Conservation (phyloP, 2,113 vertebrate genomes). For the Charadrius vociferus region DNA sequence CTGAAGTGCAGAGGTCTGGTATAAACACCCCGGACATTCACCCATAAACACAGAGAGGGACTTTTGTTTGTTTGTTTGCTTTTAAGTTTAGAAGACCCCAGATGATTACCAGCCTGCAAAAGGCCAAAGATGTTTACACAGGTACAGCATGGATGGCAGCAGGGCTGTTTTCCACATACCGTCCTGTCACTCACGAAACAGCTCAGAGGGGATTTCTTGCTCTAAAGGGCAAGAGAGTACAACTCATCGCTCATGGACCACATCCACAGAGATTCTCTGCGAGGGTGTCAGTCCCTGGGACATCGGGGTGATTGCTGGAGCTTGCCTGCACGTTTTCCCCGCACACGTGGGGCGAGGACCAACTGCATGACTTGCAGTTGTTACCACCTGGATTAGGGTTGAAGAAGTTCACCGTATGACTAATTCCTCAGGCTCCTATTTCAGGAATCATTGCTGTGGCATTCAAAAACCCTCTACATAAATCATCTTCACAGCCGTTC, state of each 20-base stretch:
- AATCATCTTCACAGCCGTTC: background rate
- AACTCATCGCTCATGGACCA: background rate
- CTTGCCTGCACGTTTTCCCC: background rate
- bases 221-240: background rate
- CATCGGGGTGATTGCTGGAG: background rate
- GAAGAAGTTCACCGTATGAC: background rate
- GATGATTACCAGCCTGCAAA: background rate
- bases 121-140: background rate
- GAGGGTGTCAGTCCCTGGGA: background rate
- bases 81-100: background rate
- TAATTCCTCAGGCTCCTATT: conserved; percentile 31
- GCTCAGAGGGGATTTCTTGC: conserved; percentile 23
- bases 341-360: background rate
- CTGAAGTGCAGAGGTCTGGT: background rate
- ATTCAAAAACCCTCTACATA: background rate
- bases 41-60: background rate
- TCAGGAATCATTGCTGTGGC: conserved; percentile 8
- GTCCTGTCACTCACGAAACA: background rate
- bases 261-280: background rate
- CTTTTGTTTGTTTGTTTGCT: background rate
- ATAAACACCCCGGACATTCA: background rate
- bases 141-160: background rate
- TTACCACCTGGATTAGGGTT: conserved; percentile 42
- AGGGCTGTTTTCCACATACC: background rate
- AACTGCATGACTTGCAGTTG: conserved; percentile 44